Conservation (phyloP, 2,888 invertebrate genomes). For the Pseudanteris insignis region DNA sequence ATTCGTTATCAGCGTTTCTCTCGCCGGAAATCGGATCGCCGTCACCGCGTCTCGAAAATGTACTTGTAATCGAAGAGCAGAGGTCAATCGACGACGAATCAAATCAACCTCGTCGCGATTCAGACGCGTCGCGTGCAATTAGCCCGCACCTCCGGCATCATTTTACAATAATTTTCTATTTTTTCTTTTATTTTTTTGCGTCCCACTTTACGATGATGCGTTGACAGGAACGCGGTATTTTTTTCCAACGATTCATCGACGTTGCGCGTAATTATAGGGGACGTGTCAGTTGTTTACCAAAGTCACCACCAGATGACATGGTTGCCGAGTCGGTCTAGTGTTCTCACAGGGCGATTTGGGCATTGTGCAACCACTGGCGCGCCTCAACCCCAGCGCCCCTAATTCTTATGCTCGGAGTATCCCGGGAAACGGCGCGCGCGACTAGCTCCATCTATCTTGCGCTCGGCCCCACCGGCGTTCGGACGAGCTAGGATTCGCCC, state of each 20-base stretch:
- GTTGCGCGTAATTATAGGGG: slow-evolving; percentile 33
- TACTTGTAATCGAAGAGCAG: slow-evolving; percentile 26
- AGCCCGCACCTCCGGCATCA: slow-evolving; percentile 4
- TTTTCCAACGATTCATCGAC: slow-evolving; percentile 17
- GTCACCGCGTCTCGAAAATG: slow-evolving; percentile 15
- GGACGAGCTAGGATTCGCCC: slow-evolving; percentile 34
- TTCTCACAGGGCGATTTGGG: slow-evolving; percentile 48
- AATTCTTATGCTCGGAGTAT: slow-evolving; percentile 45
- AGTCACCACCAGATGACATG: slow-evolving; percentile 65
- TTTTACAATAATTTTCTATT: too few species aligned
- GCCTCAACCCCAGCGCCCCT: slow-evolving; percentile 32
- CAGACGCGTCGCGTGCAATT: slow-evolving; percentile 22
- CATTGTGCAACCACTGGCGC: slow-evolving; percentile 33
- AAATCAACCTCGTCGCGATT: slow-evolving; percentile 5
- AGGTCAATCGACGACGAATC: slow-evolving; percentile 6
- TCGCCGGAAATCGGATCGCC: slow-evolving; percentile 24
- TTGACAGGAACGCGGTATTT: not conserved
- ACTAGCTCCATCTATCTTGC: slow-evolving; percentile 33
- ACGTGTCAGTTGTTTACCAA: slow-evolving; percentile 59
- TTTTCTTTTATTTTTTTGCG: too few species aligned
- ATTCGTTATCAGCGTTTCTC: slow-evolving; percentile 35
- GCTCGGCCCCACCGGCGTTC: too few species aligned
- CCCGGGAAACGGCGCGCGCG: slow-evolving; percentile 37
- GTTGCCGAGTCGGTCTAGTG: slow-evolving; percentile 14
- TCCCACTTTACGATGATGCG: not conserved